These are phyloP conservation scores for Dasypogon diadema DNA, from an alignment of 2,888 invertebrate genomes.

Conservation along the genomic window DNA sequence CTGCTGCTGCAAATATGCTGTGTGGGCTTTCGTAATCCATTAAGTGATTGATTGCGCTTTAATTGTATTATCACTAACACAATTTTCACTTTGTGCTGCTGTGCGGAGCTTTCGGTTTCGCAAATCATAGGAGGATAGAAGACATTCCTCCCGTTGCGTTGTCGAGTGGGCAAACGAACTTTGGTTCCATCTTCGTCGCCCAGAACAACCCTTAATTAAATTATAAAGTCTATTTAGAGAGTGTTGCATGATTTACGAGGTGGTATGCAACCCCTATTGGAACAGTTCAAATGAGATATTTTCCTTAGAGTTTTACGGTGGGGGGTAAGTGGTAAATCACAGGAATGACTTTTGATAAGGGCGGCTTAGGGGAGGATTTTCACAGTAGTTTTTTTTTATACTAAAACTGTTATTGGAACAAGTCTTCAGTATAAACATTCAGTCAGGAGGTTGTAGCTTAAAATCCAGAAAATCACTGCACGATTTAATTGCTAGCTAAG, in stretches of 20 bases:
- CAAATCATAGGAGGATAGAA: neutral
- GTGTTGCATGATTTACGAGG: neutral
- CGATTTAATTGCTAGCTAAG: too few species aligned
- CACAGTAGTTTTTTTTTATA: too few species aligned
- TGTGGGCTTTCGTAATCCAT: constrained; percentile 13
- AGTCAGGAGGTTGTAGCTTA: too few species aligned
- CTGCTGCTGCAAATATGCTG: neutral
- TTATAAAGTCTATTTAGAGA: constrained; percentile 1
- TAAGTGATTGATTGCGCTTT: constrained; percentile 45
- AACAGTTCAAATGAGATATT: neutral
- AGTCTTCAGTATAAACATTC: too few species aligned
- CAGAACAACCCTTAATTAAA: constrained; percentile 1
- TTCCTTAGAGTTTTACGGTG: neutral
- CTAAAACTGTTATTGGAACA: too few species aligned
- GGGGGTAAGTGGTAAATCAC: too few species aligned
- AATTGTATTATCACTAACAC: constrained; percentile 32
- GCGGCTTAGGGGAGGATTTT: too few species aligned
- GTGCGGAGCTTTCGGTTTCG: neutral
- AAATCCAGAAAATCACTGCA: too few species aligned
- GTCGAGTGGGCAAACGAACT: neutral
- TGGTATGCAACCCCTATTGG: neutral
- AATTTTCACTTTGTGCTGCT: constrained; percentile 15
- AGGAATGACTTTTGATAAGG: too few species aligned
- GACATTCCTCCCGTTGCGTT: neutral
- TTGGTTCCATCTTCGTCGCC: neutral